A percentile compares a stretch with the other conserved stretches of the same genome.
Conservation (phyloP, 2,888 invertebrate genomes). For the Tenthredo amoena region DNA sequence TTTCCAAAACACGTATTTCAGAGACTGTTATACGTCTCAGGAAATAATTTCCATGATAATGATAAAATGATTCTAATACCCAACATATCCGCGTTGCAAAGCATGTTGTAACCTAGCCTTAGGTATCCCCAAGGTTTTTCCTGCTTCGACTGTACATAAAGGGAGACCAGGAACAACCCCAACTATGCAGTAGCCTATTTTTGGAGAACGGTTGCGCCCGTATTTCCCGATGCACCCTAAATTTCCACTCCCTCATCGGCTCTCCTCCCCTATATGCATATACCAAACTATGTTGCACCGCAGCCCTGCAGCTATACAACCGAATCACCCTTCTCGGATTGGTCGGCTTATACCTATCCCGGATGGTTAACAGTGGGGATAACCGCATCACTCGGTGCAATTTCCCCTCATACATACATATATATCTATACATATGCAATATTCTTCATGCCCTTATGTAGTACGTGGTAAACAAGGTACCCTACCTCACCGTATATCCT, state of each 20-base stretch:
- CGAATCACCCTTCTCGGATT: constrained; percentile 10
- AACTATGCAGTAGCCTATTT: constrained; percentile 31
- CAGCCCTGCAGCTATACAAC: background rate
- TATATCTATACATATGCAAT: background rate
- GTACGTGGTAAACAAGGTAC: background rate
- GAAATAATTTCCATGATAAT: too few relatives aligned
- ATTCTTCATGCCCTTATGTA: background rate
- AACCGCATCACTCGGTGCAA: constrained; percentile 37
- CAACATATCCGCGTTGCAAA: background rate
- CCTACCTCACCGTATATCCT: background rate
- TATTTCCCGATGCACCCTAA: constrained; percentile 49
- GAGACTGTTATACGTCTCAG: too few relatives aligned
- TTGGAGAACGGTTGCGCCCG: constrained; percentile 45
- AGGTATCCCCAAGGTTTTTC: constrained; percentile 22
- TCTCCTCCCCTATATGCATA: background rate
- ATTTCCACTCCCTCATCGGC: constrained; percentile 22
- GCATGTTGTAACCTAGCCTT: background rate
- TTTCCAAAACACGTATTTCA: too few relatives aligned
- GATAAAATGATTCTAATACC: background rate
- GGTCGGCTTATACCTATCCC: constrained; percentile 1
- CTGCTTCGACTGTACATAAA: constrained; percentile 38
- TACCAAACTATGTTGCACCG: constrained; percentile 3
- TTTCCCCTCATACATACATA: constrained; percentile 3
- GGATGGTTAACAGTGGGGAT: constrained; percentile 29
- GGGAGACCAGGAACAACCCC: constrained; percentile 30